A percentile compares a stretch with the other conserved stretches of the same genome.
Evolutionary conservation across 2,888 invertebrate species (phyloP).

Genomic region (Drosophila gaucha): DNA sequence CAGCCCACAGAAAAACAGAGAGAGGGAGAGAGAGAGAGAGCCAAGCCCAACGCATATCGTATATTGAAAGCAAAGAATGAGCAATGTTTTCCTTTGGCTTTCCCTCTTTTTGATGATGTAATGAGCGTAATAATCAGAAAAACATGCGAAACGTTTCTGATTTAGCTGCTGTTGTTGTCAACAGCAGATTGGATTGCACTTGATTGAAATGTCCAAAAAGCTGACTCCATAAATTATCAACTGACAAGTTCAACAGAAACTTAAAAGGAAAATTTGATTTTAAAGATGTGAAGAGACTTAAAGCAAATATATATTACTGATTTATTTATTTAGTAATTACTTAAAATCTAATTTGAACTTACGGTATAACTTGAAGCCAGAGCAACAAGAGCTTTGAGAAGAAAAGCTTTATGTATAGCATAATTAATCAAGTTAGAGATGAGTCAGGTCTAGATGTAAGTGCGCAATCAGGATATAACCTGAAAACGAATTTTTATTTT

Average conservation of each 20-base stretch:
- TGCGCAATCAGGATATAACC: too few species aligned
- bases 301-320: not conserved
- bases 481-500: too few species aligned
- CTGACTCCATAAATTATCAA: slow-evolving; percentile 46
- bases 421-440: too few species aligned
- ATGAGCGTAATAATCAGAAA: slow-evolving; percentile 75
- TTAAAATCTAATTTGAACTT: not conserved
- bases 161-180: slow-evolving; percentile 46
- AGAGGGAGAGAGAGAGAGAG: not conserved
- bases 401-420: not conserved
- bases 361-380: not conserved
- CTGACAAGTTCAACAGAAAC: slow-evolving; percentile 38
- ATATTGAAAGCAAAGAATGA: slow-evolving; percentile 51
- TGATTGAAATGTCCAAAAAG: slow-evolving; percentile 56
- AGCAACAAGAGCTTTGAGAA: not conserved
- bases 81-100: slow-evolving; percentile 59
- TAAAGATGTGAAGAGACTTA: not conserved
- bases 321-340: not conserved
- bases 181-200: slow-evolving; percentile 47
- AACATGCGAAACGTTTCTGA: slow-evolving; percentile 55
- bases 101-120: slow-evolving; percentile 57
- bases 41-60: slow-evolving; percentile 14
- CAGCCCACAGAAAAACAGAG: not conserved
- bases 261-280: slow-evolving; percentile 19
- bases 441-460: too few species aligned